These are phyloP conservation scores for Crematogaster levior DNA, from an alignment of 2,888 invertebrate species.

Conservation along the genomic window DNA sequence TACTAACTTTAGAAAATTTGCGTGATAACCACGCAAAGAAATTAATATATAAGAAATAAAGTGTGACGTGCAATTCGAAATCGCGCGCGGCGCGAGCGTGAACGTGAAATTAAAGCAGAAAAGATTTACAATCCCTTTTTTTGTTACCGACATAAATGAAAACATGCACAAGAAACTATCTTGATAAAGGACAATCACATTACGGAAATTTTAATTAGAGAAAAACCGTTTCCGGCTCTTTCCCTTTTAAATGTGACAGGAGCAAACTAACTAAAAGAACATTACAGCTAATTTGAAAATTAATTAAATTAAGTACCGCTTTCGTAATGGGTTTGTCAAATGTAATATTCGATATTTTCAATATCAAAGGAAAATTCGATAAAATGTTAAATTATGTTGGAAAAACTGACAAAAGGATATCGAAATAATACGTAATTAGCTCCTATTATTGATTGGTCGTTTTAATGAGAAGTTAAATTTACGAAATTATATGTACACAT, in stretches of 20 bases:
- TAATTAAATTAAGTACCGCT: slow-evolving; percentile 55
- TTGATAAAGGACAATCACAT: slow-evolving; percentile 46
- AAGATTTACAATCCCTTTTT: slow-evolving; percentile 25
- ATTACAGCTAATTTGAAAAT: slow-evolving; percentile 54
- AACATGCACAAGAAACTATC: slow-evolving; percentile 41
- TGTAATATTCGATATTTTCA: slow-evolving; percentile 56
- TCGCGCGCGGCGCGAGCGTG: slow-evolving; percentile 3
- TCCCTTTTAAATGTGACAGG: slow-evolving; percentile 49
- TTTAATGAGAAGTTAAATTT: slow-evolving; percentile 50
- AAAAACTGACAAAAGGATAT: slow-evolving; percentile 53
- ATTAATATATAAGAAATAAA: slow-evolving; percentile 15
- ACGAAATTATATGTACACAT: slow-evolving; percentile 39
- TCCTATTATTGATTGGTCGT: slow-evolving; percentile 49
- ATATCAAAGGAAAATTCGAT: slow-evolving; percentile 57
- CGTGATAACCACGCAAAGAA: slow-evolving; percentile 11
- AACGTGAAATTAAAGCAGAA: slow-evolving; percentile 6
- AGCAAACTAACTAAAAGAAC: slow-evolving; percentile 53
- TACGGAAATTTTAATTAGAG: slow-evolving; percentile 53
- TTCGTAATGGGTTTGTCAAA: slow-evolving; percentile 54
- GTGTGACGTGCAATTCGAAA: slow-evolving; percentile 3
- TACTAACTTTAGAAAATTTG: slow-evolving; percentile 32
- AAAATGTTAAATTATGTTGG: slow-evolving; percentile 53
- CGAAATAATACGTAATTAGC: slow-evolving; percentile 52
- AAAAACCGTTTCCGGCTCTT: slow-evolving; percentile 37
- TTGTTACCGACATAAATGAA: slow-evolving; percentile 19